These are phyloP conservation scores for Oscheius sp. DNA, from an alignment of 2,888 invertebrate species.

Conservation along the genomic window DNA sequence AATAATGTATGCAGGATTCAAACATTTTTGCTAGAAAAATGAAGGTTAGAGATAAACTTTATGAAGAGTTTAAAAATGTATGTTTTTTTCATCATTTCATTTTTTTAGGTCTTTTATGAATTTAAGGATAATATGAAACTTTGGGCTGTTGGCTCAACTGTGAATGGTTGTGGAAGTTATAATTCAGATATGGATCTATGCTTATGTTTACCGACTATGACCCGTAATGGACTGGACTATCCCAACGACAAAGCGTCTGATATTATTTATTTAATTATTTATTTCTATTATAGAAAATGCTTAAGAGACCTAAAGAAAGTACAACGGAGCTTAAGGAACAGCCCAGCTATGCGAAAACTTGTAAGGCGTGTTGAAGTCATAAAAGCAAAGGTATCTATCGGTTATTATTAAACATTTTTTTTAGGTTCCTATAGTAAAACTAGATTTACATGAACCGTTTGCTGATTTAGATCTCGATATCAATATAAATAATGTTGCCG, in stretches of 20 bases:
- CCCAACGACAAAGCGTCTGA: background rate
- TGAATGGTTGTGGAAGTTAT: slow-evolving; percentile 68
- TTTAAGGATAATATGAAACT: background rate
- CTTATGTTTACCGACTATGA: slow-evolving; percentile 37
- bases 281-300: slow-evolving; percentile 1
- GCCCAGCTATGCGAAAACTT: background rate
- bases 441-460: slow-evolving; percentile 47
- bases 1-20: background rate
- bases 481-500: slow-evolving; percentile 68
- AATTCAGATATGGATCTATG: slow-evolving; percentile 70
- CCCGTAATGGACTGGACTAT: background rate
- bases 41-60: slow-evolving; percentile 32
- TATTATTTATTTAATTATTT: background rate
- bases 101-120: slow-evolving; percentile 15
- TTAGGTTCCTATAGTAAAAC: slow-evolving; percentile 62
- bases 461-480: slow-evolving; percentile 65
- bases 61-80: slow-evolving; percentile 30
- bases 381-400: slow-evolving; percentile 52
- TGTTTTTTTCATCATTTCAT: background rate
- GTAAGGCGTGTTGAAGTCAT: slow-evolving; percentile 24
- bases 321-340: background rate
- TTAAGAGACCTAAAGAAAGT: slow-evolving; percentile 12
- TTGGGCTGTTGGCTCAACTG: slow-evolving; percentile 59
- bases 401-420: slow-evolving; percentile 1
- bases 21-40: slow-evolving; percentile 35